Conservation (phyloP, 2,888 invertebrate species). For the Chaetoderma sp. region DNA sequence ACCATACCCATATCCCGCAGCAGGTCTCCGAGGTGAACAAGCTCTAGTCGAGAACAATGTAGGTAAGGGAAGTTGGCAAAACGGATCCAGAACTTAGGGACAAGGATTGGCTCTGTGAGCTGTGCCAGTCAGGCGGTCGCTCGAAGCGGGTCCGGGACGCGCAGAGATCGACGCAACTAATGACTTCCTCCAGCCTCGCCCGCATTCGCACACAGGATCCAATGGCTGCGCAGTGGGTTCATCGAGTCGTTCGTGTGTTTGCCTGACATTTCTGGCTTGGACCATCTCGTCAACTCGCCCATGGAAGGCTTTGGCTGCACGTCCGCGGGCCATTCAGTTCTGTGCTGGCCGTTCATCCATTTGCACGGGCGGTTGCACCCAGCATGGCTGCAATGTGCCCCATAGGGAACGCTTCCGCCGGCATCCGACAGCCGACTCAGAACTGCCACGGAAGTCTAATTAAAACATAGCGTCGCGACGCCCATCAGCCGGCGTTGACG, state of each 20-base stretch:
- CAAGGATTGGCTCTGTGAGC: constrained; percentile 82
- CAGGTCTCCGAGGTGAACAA: constrained; percentile 82
- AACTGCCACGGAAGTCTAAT: constrained; percentile 79
- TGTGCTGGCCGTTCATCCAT: constrained; percentile 38
- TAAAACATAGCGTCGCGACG: constrained; percentile 80
- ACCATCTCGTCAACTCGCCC: constrained; percentile 52
- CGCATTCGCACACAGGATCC: neutral
- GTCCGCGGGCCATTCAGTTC: constrained; percentile 18
- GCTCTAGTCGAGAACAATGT: constrained; percentile 79
- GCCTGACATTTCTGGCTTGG: constrained; percentile 51
- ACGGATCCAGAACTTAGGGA: constrained; percentile 76
- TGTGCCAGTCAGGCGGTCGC: constrained; percentile 73
- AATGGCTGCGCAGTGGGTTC: constrained; percentile 26
- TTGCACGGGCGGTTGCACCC: constrained; percentile 25
- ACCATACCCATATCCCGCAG: constrained; percentile 81
- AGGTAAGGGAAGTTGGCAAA: constrained; percentile 76
- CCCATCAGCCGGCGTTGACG: constrained; percentile 71
- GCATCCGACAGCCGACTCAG: constrained; percentile 74
- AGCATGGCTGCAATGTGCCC: constrained; percentile 19
- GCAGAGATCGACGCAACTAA: constrained; percentile 52
- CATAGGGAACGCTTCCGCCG: constrained; percentile 68
- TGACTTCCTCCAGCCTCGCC: neutral
- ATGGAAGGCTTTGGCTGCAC: constrained; percentile 60
- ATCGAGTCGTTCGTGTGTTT: constrained; percentile 64
- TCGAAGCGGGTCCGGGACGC: constrained; percentile 69